These are phyloP conservation scores for Pharmacophagus antenor DNA, from an alignment of 2,888 invertebrate species.

Conservation along the genomic window DNA sequence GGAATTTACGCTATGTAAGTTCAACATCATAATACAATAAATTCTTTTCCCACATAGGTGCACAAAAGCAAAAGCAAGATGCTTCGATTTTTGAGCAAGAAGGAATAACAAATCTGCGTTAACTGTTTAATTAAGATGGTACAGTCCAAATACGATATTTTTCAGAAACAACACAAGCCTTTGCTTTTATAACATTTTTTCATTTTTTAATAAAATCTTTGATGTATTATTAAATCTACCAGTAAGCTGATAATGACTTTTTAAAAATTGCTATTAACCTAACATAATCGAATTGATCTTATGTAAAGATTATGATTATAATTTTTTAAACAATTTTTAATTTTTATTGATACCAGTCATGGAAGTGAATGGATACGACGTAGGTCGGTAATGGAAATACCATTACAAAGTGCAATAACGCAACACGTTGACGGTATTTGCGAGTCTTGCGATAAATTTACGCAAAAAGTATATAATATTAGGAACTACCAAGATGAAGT, in stretches of 20 bases:
- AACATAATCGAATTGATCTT: neutral
- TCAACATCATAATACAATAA: neutral
- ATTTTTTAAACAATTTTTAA: neutral
- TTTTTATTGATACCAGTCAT: slow-evolving; percentile 58
- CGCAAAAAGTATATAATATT: slow-evolving; percentile 70
- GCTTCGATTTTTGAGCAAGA: too few relatives aligned
- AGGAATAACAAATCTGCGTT: too few relatives aligned
- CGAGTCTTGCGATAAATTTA: slow-evolving; percentile 59
- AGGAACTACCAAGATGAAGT: slow-evolving; percentile 84
- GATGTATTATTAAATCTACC: neutral
- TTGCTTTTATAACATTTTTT: too few relatives aligned
- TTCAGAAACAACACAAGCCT: too few relatives aligned
- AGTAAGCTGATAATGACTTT: neutral
- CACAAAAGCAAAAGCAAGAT: too few relatives aligned
- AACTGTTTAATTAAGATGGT: too few relatives aligned
- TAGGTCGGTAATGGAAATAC: slow-evolving; percentile 69
- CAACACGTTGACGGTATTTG: slow-evolving; percentile 64
- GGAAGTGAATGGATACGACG: slow-evolving; percentile 82
- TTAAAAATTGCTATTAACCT: neutral
- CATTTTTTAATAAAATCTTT: too few relatives aligned
- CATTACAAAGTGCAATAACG: slow-evolving; percentile 59
- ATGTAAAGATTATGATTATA: neutral
- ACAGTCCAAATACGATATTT: too few relatives aligned
- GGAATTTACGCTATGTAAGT: slow-evolving; percentile 82
- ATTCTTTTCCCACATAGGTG: neutral